Percentiles rank a stretch among this genome's conserved stretches.
phyloP scores from a whole-genome alignment of 2,888 invertebrate species.

The Encarsia formosa region DNA sequence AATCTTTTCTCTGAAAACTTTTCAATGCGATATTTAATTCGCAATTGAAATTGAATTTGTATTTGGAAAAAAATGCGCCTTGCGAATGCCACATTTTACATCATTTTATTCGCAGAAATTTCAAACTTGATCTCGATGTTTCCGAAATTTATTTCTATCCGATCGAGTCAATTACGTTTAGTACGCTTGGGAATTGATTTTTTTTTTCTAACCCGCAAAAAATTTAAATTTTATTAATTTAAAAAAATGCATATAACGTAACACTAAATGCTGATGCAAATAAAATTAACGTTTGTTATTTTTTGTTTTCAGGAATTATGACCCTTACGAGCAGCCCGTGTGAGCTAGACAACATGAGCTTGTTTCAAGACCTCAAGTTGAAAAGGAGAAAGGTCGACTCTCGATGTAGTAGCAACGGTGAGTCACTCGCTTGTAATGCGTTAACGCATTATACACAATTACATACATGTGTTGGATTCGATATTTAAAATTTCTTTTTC shows the following conservation, averaged over 20 bases:
- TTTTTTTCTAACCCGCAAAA: too few species aligned
- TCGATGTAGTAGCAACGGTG: slow-evolving; percentile 92
- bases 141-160: too few species aligned
- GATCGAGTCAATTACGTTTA: slow-evolving; percentile 16
- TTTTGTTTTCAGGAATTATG: slow-evolving; percentile 80
- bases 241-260: too few species aligned
- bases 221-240: too few species aligned
- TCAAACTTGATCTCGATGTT: slow-evolving; percentile 8
- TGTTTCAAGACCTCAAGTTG: slow-evolving; percentile 97
- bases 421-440: too few species aligned
- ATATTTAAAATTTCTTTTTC: too few species aligned
- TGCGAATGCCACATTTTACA: not conserved
- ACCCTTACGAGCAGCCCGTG: slow-evolving; percentile 96
- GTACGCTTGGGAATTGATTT: too few species aligned
- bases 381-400: slow-evolving; percentile 97
- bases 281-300: not conserved
- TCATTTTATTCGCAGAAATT: slow-evolving; percentile 9
- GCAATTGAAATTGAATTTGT: too few species aligned
- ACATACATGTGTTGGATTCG: too few species aligned
- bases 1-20: not conserved
- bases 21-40: not conserved
- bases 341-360: slow-evolving; percentile 98
- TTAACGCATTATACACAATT: too few species aligned
- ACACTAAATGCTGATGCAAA: too few species aligned
- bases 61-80: too few species aligned